Percentiles rank a stretch among this genome's conserved stretches.
Evolutionary conservation across 2,797 vertebrate species (phyloP).

Genomic region (Argyrosomus regius): DNA sequence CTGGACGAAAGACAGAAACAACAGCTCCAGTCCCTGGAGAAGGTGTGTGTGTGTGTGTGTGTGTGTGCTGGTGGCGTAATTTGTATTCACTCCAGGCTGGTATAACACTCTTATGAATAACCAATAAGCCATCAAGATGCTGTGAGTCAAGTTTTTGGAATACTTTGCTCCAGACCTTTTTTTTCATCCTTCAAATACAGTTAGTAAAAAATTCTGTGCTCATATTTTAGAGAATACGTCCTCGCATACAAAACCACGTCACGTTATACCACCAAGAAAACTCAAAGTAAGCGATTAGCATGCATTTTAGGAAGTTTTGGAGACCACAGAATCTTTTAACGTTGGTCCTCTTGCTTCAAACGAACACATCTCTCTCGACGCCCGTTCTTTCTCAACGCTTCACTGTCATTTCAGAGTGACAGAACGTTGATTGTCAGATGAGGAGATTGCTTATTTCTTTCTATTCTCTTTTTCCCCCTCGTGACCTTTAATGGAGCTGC

Average conservation of each 20-base stretch:
- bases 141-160: conserved; percentile 23
- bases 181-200: conserved; percentile 21
- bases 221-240: background rate
- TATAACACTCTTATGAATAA: conserved; percentile 57
- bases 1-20: conserved; percentile 94
- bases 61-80: conserved; percentile 19
- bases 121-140: conserved; percentile 53
- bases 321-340: background rate
- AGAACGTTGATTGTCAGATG: background rate
- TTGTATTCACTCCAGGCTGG: conserved; percentile 50
- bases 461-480: background rate
- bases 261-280: background rate
- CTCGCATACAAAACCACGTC: background rate
- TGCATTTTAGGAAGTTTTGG: background rate
- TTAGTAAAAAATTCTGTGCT: background rate
- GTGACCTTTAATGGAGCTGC: background rate
- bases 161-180: conserved; percentile 29
- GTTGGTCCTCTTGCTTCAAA: background rate
- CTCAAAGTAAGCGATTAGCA: background rate
- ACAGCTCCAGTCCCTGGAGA: conserved; percentile 93
- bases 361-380: background rate
- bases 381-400: background rate
- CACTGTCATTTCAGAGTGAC: background rate
- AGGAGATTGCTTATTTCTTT: background rate
- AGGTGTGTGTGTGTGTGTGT: conserved; percentile 82